Conservation (phyloP, 2,797 vertebrate genomes). For the Harpagifer antarcticus region DNA sequence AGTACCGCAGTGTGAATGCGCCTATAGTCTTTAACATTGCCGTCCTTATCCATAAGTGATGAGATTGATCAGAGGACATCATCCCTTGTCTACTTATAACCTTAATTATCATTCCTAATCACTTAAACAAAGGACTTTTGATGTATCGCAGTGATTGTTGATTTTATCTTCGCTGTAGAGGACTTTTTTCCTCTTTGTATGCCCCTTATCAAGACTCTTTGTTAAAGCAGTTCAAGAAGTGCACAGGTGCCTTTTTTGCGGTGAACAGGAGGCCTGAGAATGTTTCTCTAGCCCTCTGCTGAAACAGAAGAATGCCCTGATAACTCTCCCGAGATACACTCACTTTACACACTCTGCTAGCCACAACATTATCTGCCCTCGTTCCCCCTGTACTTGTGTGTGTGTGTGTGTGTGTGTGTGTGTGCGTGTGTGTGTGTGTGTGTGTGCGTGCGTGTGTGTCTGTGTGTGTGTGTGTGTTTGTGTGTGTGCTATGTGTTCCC, state of each 20-base stretch:
- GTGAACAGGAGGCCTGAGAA: slow-evolving; percentile 52
- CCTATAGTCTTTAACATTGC: background rate
- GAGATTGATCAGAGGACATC: slow-evolving; percentile 1
- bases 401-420: slow-evolving; percentile 24
- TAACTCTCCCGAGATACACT: slow-evolving; percentile 72
- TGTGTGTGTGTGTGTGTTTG: slow-evolving; percentile 28
- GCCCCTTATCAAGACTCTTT: background rate
- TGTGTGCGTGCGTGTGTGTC: slow-evolving; percentile 21
- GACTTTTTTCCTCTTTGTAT: background rate
- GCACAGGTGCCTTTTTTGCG: slow-evolving; percentile 52
- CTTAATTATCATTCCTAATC: slow-evolving; percentile 1
- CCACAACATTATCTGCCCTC: slow-evolving; percentile 79
- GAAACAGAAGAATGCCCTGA: slow-evolving; percentile 70
- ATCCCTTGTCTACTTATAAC: background rate
- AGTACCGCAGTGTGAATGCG: too few relatives aligned
- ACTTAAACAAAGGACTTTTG: background rate
- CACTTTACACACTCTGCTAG: slow-evolving; percentile 71
- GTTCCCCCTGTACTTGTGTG: slow-evolving; percentile 2
- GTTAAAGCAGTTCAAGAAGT: background rate
- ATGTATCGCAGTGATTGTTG: slow-evolving; percentile 6
- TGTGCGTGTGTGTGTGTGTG: slow-evolving; percentile 25
- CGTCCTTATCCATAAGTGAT: background rate
- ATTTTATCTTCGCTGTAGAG: slow-evolving; percentile 8
- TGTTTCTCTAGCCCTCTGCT: slow-evolving; percentile 42
- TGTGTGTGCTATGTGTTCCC: slow-evolving; percentile 4